These are phyloP conservation scores for Pelobates cultripes DNA, from an alignment of 2,797 vertebrate genomes.

Conservation along the genomic window DNA sequence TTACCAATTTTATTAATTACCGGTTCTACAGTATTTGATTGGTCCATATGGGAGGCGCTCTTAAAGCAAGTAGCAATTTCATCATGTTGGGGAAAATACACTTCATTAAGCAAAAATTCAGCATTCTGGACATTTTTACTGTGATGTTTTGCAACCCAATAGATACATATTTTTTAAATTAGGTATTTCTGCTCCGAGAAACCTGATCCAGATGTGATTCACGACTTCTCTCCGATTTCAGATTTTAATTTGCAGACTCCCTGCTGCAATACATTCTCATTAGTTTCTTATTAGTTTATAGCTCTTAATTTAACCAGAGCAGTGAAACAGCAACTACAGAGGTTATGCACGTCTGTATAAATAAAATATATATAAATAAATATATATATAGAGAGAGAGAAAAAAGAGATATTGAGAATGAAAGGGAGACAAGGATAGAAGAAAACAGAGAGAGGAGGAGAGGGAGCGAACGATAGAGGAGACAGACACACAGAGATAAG, in stretches of 20 bases:
- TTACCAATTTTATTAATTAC: constrained; percentile 62
- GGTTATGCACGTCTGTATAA: background rate
- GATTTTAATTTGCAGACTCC: constrained; percentile 46
- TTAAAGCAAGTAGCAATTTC: background rate
- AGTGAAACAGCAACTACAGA: constrained; percentile 42
- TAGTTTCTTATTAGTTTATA: constrained; percentile 54
- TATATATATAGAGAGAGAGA: too few species aligned
- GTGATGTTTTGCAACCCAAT: constrained; percentile 28
- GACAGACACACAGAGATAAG: background rate
- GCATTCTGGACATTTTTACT: constrained; percentile 26
- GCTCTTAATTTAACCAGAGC: constrained; percentile 42
- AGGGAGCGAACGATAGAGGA: background rate
- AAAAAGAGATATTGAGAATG: too few species aligned
- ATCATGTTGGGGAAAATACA: constrained; percentile 45
- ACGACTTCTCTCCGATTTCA: constrained; percentile 41
- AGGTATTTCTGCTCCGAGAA: constrained; percentile 35
- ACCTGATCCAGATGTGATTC: constrained; percentile 47
- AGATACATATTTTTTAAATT: constrained; percentile 38
- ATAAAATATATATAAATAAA: background rate
- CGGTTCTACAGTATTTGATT: constrained; percentile 22
- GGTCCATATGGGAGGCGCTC: constrained; percentile 48
- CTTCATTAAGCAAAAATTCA: constrained; percentile 24
- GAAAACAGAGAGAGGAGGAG: background rate
- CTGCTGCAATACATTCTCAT: constrained; percentile 26
- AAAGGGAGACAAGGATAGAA: too few species aligned